Base-by-base conservation (phyloP, 2,888 invertebrate genomes). In the Cistogaster globosa region DNA sequence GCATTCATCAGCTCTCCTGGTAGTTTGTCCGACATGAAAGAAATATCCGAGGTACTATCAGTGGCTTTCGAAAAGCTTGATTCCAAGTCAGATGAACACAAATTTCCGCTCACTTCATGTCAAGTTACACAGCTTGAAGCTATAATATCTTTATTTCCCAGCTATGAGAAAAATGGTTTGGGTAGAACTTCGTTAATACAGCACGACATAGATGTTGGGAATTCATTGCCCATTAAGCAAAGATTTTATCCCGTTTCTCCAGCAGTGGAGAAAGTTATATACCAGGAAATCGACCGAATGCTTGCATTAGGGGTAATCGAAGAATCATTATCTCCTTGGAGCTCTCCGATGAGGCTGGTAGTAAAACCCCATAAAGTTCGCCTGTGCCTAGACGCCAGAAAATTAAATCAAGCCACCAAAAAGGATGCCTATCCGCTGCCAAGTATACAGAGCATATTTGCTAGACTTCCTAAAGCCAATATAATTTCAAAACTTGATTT, bases 271-370 rank as follows among this genome's bases (percentile, higher is more conserved):
- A 62, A 38, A 38, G 1, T 58, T 6, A 58, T 58, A 9, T 55
- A 51, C 18, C 88, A 86, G 4, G 87, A 90, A 0, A 87, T 91
- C 2, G 89, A 90, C 87, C 84, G 12, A 89, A 87, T 0, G 62
- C 78, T 1, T 57, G 65, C 38, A 38, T 38, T 38, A 38, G 38
- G 38, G 7, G 38, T 38, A 6, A 38, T 38, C 38, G 38, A 38
- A 38, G 38, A 38, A 6, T 38, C 38, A 38, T 38, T 6, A 38
- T 38, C 38, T 55, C 26, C 76, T 0, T 77, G 83, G 83, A 77
- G 65, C 26, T 76, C 69, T 11, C 82, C 82, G 1, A 69, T 82
- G 63, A 45, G 69, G 2, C 16, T 77, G n/a, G 77, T 83, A 1
- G 2, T 75, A 26, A 75, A 75, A 55, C 69, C 81, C 12, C 60